phyloP scores from a whole-genome alignment of 2,797 vertebrate species.

The Muraenolepis orangiensis region DNA sequence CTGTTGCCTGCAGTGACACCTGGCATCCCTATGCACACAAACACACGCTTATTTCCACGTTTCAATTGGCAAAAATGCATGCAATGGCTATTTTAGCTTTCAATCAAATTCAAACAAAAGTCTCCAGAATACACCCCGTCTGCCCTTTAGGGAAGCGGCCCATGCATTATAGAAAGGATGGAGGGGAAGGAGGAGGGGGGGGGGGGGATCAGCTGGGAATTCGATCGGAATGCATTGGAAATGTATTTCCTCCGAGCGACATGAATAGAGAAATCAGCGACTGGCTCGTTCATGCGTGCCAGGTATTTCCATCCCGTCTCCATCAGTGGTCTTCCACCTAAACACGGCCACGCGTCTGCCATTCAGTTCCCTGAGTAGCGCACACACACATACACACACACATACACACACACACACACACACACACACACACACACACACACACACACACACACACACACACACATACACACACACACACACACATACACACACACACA shows the following conservation, averaged over 20 bases:
- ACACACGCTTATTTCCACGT: not conserved
- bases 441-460: too few relatives aligned
- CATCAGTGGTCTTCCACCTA: constrained; percentile 16
- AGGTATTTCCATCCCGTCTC: constrained; percentile 36
- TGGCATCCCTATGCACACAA: not conserved
- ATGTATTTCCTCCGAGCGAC: constrained; percentile 45
- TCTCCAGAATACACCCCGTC: not conserved
- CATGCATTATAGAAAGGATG: not conserved
- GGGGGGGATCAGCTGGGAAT: constrained; percentile 53
- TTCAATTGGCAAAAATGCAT: not conserved
- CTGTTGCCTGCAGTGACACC: not conserved
- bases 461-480: too few relatives aligned
- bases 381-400: too few relatives aligned
- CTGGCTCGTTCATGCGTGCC: constrained; percentile 41
- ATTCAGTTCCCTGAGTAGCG: not conserved
- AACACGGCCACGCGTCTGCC: constrained; percentile 8
- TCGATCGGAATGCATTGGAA: constrained; percentile 43
- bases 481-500: too few relatives aligned
- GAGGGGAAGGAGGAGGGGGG: too few relatives aligned
- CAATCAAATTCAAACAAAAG: not conserved
- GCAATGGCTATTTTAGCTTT: not conserved
- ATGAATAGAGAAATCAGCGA: constrained; percentile 48
- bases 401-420: too few relatives aligned
- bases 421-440: too few relatives aligned
- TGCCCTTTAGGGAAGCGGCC: not conserved